Evolutionary conservation across 2,113 vertebrate genomes (phyloP), one percentile per base, ranked within the genome.

Genomic region (Typhlomys cinereus): DNA sequence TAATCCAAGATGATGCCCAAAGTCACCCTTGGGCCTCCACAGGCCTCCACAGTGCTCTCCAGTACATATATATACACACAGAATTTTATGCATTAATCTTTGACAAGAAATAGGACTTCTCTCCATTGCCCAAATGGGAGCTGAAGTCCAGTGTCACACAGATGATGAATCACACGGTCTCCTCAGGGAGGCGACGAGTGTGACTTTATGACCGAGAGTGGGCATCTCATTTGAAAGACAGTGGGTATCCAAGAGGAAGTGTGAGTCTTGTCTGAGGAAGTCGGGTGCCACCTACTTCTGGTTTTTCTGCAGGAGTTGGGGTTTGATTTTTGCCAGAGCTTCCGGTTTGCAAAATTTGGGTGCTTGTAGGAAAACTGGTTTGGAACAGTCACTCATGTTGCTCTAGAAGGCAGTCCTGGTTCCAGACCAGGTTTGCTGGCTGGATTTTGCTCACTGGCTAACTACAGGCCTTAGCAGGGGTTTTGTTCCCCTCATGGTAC

Each of bases 311-410:
- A 0, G 15, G 61, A 52, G 46, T 41, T 12, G 0, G 46, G 34
- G 31, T 34, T n/a, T 61, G 69, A 0, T 2, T 87, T 67, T 82
- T 25, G 64, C 78, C 59, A 67, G 27, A 41, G 48, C 82, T 66
- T 81, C 67, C 52, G 34, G 41, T 70, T 61, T 69, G 27, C 64
- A 64, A 62, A 75, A 48, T 88, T 57, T 71, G n/a, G 69, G 31
- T 69, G 48, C 69, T 80, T 85, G 23, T 62, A 50, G 83, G 71
- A 70, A 93, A 69, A 21, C 25, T 75, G 29, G 10, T 57, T 79
- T 66, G 81, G 46, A 29, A 69, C 62, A 39, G 86, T 89, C 78
- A 67, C 69, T 67, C 71, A 39, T 2, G 81, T 89, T 61, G 20
- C 20, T 61, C 23, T 79, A 31, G 59, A 85, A 36, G 23, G 6